Conservation (phyloP, 2,888 invertebrate species). For the Thymelicus sylvestris region DNA sequence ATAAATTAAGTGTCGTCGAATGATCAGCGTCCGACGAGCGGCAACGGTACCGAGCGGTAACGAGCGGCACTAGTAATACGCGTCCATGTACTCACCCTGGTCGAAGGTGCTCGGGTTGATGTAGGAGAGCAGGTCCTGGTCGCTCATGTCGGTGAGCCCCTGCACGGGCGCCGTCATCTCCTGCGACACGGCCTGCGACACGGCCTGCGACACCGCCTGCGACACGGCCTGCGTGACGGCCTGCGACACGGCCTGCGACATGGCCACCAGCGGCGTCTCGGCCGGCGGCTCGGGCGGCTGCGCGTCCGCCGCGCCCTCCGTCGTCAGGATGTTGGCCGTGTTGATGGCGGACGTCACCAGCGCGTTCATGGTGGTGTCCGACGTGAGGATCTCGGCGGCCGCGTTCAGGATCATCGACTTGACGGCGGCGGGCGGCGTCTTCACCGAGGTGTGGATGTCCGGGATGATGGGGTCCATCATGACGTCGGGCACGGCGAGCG, state of each 20-base stretch:
- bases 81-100: constrained; percentile 86
- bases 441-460: constrained; percentile 74
- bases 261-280: constrained; percentile 71
- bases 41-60: too few relatives aligned
- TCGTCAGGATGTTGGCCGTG: constrained; percentile 76
- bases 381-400: constrained; percentile 88
- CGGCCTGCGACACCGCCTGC: constrained; percentile 79
- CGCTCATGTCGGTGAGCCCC: constrained; percentile 92
- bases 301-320: constrained; percentile 62
- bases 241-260: constrained; percentile 82
- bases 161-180: constrained; percentile 87
- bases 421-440: constrained; percentile 86
- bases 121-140: constrained; percentile 94
- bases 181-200: constrained; percentile 77
- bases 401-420: constrained; percentile 91
- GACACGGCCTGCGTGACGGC: constrained; percentile 78
- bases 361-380: constrained; percentile 85
- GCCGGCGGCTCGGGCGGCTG: constrained; percentile 65
- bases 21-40: too few relatives aligned
- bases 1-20: not conserved
- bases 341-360: constrained; percentile 83
- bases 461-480: constrained; percentile 85
- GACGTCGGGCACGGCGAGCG: constrained; percentile 76
- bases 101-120: constrained; percentile 96
- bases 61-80: constrained; percentile 50